A percentile compares a stretch with the other conserved stretches of the same genome.
phyloP scores from a whole-genome alignment of 2,113 vertebrate genomes.

The Lasiurus cinereus region DNA sequence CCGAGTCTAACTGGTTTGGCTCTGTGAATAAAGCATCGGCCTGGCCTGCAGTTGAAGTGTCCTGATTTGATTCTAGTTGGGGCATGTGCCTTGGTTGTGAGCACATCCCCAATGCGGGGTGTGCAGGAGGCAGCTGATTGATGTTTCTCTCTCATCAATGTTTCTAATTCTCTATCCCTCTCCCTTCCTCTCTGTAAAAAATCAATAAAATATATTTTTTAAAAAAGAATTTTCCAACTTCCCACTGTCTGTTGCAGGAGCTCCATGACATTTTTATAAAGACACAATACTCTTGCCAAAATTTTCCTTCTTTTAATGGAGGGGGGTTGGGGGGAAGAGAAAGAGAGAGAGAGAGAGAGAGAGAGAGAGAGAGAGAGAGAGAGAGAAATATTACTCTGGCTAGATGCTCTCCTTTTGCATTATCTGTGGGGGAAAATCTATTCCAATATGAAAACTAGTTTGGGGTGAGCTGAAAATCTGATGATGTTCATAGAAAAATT shows the following conservation, averaged over 20 bases:
- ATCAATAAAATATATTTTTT: too few species aligned
- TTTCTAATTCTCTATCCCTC: too few species aligned
- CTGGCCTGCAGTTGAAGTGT: too few species aligned
- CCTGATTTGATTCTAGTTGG: too few species aligned
- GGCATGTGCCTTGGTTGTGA: too few species aligned
- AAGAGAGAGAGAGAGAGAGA: neutral
- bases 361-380: neutral
- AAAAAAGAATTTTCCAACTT: neutral
- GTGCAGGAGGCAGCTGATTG: too few species aligned
- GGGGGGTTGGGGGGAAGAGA: neutral
- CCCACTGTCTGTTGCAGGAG: neutral
- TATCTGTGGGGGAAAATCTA: neutral
- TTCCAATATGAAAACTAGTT: slow-evolving; percentile 27
- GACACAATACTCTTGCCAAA: neutral
- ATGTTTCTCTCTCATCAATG: too few species aligned
- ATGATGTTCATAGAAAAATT: slow-evolving; percentile 41
- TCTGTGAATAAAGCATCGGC: too few species aligned
- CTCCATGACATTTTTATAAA: neutral
- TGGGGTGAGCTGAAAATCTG: slow-evolving; percentile 28
- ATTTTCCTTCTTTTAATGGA: neutral
- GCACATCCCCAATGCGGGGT: too few species aligned
- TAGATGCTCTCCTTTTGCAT: slow-evolving; percentile 1
- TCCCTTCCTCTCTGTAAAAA: too few species aligned
- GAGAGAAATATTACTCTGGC: neutral
- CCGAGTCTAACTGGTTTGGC: neutral